Evolutionary conservation across 2,888 invertebrate genomes (phyloP).

Genomic region (Epiblema foenella): DNA sequence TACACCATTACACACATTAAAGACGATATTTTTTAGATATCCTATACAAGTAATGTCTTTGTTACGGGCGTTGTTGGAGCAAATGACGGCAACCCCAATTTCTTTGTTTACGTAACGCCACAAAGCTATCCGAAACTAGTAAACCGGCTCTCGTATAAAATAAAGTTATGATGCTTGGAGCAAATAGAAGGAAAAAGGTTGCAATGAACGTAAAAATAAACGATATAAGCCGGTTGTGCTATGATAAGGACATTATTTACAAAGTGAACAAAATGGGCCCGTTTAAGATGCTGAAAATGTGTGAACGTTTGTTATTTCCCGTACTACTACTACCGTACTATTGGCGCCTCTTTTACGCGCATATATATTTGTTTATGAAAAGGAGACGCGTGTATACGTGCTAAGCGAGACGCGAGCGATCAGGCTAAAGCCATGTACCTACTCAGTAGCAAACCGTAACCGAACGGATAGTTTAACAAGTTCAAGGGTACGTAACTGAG

Average conservation of each 20-base stretch:
- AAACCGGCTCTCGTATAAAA: constrained; percentile 29
- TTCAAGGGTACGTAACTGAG: no score
- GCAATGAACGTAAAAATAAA: constrained; percentile 31
- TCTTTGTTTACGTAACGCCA: constrained; percentile 35
- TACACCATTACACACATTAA: background rate
- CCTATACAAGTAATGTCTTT: constrained; percentile 6
- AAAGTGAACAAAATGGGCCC: constrained; percentile 19
- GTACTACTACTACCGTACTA: no score
- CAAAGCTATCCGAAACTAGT: constrained; percentile 36
- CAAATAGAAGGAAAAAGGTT: constrained; percentile 36
- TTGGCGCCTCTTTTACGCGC: no score
- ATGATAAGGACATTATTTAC: constrained; percentile 35
- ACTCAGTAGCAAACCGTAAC: no score
- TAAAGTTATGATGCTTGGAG: constrained; percentile 37
- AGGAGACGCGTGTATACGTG: no score
- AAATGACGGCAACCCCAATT: constrained; percentile 23
- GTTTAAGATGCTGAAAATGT: background rate
- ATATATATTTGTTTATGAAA: no score
- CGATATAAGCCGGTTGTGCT: constrained; percentile 20
- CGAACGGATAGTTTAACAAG: no score
- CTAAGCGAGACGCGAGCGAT: no score
- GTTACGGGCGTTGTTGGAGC: constrained; percentile 7
- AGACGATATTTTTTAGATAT: background rate
- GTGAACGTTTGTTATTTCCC: background rate
- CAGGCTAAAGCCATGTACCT: no score